Conservation (phyloP, 2,888 invertebrate genomes). For the Diarsia dahlii region DNA sequence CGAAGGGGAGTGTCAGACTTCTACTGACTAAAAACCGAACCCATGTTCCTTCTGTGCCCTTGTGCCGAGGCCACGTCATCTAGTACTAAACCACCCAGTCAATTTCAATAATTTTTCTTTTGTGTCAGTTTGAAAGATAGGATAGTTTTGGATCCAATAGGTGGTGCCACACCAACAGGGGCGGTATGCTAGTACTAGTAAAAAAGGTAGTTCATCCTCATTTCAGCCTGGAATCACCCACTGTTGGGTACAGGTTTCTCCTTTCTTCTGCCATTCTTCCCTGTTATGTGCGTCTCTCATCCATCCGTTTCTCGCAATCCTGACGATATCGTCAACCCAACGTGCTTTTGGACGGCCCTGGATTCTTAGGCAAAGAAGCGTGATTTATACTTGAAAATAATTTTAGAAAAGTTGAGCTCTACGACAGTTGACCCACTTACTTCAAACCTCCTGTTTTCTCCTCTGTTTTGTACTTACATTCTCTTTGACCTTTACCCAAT, state of each 20-base stretch:
- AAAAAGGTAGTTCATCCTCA: neutral
- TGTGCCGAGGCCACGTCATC: too few species aligned
- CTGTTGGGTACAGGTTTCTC: too few species aligned
- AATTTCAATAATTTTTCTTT: neutral
- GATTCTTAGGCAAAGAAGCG: too few species aligned
- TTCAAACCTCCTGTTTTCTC: neutral
- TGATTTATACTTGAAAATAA: neutral
- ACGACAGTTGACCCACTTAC: neutral
- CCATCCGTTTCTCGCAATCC: too few species aligned
- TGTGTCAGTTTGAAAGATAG: neutral
- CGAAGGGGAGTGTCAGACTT: too few species aligned
- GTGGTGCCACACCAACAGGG: neutral
- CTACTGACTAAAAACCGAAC: too few species aligned
- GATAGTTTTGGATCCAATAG: neutral
- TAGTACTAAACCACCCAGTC: neutral
- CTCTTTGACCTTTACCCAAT: conserved; percentile 46
- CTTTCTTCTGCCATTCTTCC: too few species aligned
- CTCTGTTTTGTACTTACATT: conserved; percentile 17
- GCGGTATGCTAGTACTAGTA: neutral
- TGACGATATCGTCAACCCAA: too few species aligned
- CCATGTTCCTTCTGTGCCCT: too few species aligned
- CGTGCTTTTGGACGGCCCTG: too few species aligned
- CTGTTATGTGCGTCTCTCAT: too few species aligned
- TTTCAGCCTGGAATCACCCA: too few species aligned
- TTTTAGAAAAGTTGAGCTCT: neutral